A percentile compares a stretch with the other conserved stretches of the same genome.
Evolutionary conservation across 2,113 vertebrate genomes (phyloP).

Genomic region (Grammomys surdaster): DNA sequence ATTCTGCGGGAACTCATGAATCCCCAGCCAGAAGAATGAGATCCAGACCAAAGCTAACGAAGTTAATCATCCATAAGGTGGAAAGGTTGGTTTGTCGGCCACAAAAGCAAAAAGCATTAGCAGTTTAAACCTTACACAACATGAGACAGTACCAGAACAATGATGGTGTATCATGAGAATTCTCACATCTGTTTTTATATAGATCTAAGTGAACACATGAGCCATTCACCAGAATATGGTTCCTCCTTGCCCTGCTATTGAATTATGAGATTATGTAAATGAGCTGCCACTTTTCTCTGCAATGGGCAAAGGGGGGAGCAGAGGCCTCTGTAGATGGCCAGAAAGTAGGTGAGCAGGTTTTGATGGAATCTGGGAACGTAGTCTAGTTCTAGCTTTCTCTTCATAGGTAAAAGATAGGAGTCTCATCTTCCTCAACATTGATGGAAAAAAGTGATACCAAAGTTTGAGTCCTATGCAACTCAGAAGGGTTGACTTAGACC

Average conservation of each 20-base stretch:
- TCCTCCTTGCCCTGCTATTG: neutral
- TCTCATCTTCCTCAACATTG: neutral
- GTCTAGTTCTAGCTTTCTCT: neutral
- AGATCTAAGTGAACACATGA: neutral
- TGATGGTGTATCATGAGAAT: constrained; percentile 6
- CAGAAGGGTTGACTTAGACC: neutral
- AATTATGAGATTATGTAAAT: constrained; percentile 43
- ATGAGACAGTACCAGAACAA: constrained; percentile 30
- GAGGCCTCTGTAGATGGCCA: too few relatives aligned
- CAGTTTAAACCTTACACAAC: constrained; percentile 8
- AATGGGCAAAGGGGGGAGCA: neutral
- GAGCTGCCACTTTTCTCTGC: neutral
- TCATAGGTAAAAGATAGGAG: neutral
- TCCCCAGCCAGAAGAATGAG: constrained; percentile 59
- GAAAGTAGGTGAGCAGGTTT: neutral
- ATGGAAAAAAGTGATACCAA: neutral
- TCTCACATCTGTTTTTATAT: neutral
- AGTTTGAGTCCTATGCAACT: neutral
- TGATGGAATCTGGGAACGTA: neutral
- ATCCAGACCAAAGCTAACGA: constrained; percentile 53
- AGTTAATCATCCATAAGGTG: constrained; percentile 39
- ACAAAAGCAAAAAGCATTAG: constrained; percentile 30
- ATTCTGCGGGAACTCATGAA: constrained; percentile 60
- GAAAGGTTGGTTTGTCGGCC: constrained; percentile 37
- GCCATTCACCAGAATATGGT: neutral